Conservation (phyloP, 1,140 invertebrate species). For the Drosophila auraria region DNA sequence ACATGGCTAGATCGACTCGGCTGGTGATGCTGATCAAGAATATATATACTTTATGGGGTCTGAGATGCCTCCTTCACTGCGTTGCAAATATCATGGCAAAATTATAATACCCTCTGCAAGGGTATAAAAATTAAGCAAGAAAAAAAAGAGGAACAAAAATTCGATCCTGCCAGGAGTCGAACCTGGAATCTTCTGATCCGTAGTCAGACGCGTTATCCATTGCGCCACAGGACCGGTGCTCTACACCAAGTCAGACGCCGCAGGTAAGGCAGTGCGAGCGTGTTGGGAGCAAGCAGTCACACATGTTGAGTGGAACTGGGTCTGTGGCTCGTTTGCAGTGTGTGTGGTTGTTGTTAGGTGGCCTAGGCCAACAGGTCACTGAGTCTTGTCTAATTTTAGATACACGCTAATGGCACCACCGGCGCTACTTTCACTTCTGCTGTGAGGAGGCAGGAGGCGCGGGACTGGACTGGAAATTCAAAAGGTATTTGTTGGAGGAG, state of each 20-base stretch:
- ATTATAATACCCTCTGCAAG: no score
- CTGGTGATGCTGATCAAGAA: no score
- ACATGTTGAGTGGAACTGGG: slow-evolving; percentile 27
- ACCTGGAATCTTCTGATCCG: slow-evolving; percentile 91
- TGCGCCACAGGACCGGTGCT: slow-evolving; percentile 88
- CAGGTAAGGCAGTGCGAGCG: not conserved
- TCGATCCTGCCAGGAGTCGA: slow-evolving; percentile 87
- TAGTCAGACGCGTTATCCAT: slow-evolving; percentile 90
- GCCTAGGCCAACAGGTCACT: slow-evolving; percentile 49
- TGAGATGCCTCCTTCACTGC: no score
- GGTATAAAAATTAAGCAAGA: not conserved
- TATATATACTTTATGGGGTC: no score
- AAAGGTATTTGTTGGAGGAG: slow-evolving; percentile 13
- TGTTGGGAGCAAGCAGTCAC: slow-evolving; percentile 2
- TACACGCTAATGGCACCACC: slow-evolving; percentile 40
- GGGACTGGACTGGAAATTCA: slow-evolving; percentile 13
- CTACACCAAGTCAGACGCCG: not conserved
- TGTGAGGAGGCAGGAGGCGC: not conserved
- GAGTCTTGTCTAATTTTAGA: slow-evolving; percentile 46
- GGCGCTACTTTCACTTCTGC: slow-evolving; percentile 45
- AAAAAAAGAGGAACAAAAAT: not conserved
- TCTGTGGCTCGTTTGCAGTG: slow-evolving; percentile 13
- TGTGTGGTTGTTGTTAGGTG: slow-evolving; percentile 16
- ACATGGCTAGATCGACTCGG: no score
- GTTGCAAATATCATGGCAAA: no score